A percentile compares a stretch with the other conserved stretches of the same genome.
Evolutionary conservation across 37 sponge, comb jelly and placozoan genomes (phyloP).

Genomic region (Crambe crambe): DNA sequence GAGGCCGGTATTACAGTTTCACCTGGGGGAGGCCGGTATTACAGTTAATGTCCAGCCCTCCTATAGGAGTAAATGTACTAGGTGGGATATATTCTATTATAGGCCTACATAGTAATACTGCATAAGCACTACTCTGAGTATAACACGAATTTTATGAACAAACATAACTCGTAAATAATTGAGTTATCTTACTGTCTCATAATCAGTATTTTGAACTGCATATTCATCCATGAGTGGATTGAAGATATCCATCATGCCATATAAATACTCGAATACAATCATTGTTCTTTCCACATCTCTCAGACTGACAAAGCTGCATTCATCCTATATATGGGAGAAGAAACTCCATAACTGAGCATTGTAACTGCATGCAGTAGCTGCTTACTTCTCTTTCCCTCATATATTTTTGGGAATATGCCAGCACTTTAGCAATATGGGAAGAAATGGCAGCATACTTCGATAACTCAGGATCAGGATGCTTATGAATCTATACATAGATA

Average conservation of each 20-base stretch:
- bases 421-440: conserved; percentile 38
- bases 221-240: conserved; percentile 20
- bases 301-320: conserved; percentile 91
- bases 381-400: conserved; percentile 82
- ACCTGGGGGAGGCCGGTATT: too few relatives aligned
- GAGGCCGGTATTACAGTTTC: too few relatives aligned
- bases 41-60: too few relatives aligned
- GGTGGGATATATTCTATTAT: too few relatives aligned
- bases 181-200: too few relatives aligned
- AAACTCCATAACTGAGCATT: neutral
- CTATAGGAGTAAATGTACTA: neutral
- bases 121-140: too few relatives aligned
- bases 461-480: too few relatives aligned
- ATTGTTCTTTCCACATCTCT: conserved; percentile 86
- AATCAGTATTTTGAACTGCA: conserved; percentile 5
- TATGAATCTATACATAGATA: neutral
- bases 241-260: conserved; percentile 25
- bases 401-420: conserved; percentile 72
- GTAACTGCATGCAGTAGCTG: neutral
- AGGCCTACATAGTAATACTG: too few relatives aligned
- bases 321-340: conserved; percentile 51
- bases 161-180: too few relatives aligned
- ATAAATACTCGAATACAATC: conserved; percentile 80
- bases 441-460: too few relatives aligned
- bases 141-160: too few relatives aligned